phyloP scores from a whole-genome alignment of 2,797 vertebrate genomes.

The Gymnodraco acuticeps region DNA sequence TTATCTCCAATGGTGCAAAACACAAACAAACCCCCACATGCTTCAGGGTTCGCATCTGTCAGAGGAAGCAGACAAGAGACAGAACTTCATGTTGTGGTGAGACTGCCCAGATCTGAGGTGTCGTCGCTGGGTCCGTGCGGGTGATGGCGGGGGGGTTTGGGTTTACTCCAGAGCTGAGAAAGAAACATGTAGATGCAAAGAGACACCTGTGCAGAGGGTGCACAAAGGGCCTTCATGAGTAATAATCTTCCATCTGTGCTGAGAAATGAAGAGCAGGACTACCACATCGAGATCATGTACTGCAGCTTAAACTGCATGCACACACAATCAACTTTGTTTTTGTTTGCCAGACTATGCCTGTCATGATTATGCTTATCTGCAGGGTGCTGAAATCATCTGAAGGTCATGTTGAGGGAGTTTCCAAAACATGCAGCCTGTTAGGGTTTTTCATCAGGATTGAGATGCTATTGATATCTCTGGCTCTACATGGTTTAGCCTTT shows the following conservation, averaged over 20 bases:
- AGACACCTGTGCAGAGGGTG: slow-evolving; percentile 48
- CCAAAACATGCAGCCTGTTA: slow-evolving; percentile 32
- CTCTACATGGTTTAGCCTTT: slow-evolving; percentile 48
- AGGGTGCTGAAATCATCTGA: slow-evolving; percentile 50
- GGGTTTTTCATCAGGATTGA: slow-evolving; percentile 53
- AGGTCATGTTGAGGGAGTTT: slow-evolving; percentile 49
- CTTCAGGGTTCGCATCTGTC: slow-evolving; percentile 55
- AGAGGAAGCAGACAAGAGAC: slow-evolving; percentile 64
- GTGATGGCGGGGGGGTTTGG: background rate
- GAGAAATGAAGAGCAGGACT: slow-evolving; percentile 50
- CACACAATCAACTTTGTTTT: slow-evolving; percentile 29
- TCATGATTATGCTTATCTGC: slow-evolving; percentile 62
- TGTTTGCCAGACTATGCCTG: slow-evolving; percentile 41
- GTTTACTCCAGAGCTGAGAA: slow-evolving; percentile 37
- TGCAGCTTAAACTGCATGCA: slow-evolving; percentile 13
- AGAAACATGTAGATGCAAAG: slow-evolving; percentile 44
- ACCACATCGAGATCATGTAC: slow-evolving; percentile 3
- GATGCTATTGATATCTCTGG: slow-evolving; percentile 60
- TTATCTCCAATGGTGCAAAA: slow-evolving; percentile 78
- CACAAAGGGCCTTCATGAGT: slow-evolving; percentile 25
- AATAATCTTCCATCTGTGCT: slow-evolving; percentile 56
- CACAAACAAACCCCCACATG: slow-evolving; percentile 67
- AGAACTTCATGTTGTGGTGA: slow-evolving; percentile 60
- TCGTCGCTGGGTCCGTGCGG: slow-evolving; percentile 25
- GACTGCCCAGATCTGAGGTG: slow-evolving; percentile 50